These are phyloP conservation scores for Nysson spinosus DNA, from an alignment of 2,888 invertebrate genomes.

Conservation along the genomic window DNA sequence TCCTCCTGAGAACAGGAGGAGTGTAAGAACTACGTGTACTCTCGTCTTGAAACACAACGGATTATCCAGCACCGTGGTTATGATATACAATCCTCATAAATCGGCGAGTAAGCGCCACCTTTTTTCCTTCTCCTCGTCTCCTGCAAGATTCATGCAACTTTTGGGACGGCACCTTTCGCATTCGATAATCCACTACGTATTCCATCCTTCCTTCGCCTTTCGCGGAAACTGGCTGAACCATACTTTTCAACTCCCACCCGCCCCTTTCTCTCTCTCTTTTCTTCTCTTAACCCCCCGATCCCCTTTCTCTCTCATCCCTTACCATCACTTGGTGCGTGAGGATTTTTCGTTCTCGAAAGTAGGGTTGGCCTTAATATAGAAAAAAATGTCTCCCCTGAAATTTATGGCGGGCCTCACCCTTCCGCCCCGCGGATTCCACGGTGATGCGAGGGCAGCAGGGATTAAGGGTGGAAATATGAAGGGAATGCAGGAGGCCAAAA, in stretches of 20 bases:
- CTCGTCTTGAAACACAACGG: conserved; percentile 37
- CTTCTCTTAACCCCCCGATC: neutral
- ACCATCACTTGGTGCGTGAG: no score
- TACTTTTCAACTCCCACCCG: neutral
- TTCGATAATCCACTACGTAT: conserved; percentile 13
- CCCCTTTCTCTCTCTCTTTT: neutral
- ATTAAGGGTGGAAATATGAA: conserved; percentile 24
- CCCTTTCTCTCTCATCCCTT: neutral
- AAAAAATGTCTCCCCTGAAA: conserved; percentile 42
- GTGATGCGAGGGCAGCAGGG: neutral
- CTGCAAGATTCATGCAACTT: conserved; percentile 25
- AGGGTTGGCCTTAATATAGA: conserved; percentile 35
- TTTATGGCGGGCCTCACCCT: conserved; percentile 25
- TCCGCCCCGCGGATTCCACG: neutral
- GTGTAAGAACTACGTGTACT: conserved; percentile 24
- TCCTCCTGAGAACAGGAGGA: conserved; percentile 56
- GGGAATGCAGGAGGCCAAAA: conserved; percentile 22
- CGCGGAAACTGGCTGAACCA: no score
- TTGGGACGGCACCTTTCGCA: conserved; percentile 1
- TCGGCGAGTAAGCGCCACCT: conserved; percentile 45
- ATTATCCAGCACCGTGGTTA: conserved; percentile 48
- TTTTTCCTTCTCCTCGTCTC: conserved; percentile 6
- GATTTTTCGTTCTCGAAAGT: conserved; percentile 21
- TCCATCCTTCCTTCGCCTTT: no score
- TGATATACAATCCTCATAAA: conserved; percentile 61